Evolutionary conservation across 2,888 invertebrate genomes (phyloP).

Genomic region (Charanyca ferruginea): DNA sequence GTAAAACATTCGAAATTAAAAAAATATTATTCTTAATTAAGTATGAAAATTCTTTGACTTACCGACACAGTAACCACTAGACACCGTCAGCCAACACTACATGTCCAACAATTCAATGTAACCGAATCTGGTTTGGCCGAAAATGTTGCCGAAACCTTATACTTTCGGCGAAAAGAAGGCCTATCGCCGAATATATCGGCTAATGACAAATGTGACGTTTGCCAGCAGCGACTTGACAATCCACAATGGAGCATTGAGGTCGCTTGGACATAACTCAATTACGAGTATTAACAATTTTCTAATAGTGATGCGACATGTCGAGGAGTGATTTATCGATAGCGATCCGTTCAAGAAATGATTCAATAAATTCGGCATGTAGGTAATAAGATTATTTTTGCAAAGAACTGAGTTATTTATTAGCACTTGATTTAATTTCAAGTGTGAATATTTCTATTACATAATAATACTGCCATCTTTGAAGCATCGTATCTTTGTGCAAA

Average conservation of each 20-base stretch:
- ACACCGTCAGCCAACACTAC: slow-evolving; percentile 67
- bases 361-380: background rate
- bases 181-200: slow-evolving; percentile 42
- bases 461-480: no score
- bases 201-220: slow-evolving; percentile 63
- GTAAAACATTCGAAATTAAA: background rate
- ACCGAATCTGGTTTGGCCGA: slow-evolving; percentile 28
- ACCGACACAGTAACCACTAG: slow-evolving; percentile 54
- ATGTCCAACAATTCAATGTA: slow-evolving; percentile 62
- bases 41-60: slow-evolving; percentile 39
- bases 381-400: no score
- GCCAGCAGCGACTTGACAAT: slow-evolving; percentile 69
- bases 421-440: background rate
- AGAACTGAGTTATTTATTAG: no score
- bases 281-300: slow-evolving; percentile 88
- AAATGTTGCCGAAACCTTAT: slow-evolving; percentile 29
- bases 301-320: slow-evolving; percentile 73
- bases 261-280: slow-evolving; percentile 89
- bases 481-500: no score
- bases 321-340: slow-evolving; percentile 65
- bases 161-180: slow-evolving; percentile 40
- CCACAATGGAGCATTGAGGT: slow-evolving; percentile 84
- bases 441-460: background rate
- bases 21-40: background rate
- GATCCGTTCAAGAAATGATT: background rate